Conservation (phyloP, 2,113 vertebrate genomes). For the Tachuris rubrigastra region DNA sequence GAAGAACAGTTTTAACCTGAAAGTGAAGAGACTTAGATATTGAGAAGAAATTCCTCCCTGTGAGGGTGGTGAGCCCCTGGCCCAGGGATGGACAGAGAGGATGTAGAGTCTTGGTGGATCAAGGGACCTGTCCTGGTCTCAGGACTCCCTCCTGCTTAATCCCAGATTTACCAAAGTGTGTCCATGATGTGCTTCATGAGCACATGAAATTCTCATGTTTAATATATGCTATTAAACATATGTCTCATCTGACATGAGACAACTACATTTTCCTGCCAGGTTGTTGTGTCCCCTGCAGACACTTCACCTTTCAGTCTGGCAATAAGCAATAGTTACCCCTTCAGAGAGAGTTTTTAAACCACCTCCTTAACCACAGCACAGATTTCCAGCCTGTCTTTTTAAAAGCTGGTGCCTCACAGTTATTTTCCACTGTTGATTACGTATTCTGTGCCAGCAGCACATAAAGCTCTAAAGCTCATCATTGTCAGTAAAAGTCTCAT, state of each 20-base stretch:
- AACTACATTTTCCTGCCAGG: neutral
- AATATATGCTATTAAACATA: neutral
- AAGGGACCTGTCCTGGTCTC: neutral
- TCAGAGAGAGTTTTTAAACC: neutral
- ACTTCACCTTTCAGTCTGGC: neutral
- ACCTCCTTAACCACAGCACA: neutral
- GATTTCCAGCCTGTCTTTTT: neutral
- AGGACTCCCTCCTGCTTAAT: neutral
- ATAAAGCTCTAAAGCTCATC: slow-evolving; percentile 18
- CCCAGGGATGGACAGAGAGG: neutral
- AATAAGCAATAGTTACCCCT: neutral
- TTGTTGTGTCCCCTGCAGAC: fast-evolving
- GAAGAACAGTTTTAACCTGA: neutral
- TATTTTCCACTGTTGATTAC: slow-evolving; percentile 17
- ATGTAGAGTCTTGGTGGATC: neutral
- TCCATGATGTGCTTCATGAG: neutral
- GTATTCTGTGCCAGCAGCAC: neutral
- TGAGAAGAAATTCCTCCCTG: neutral
- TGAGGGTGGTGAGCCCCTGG: fast-evolving
- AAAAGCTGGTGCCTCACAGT: neutral
- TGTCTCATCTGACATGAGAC: neutral
- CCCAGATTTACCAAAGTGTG: fast-evolving
- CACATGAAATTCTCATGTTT: neutral
- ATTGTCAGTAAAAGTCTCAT: slow-evolving; percentile 23
- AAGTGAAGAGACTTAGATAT: neutral